Percentiles rank a stretch among this genome's conserved stretches.
Conservation (phyloP, 2,113 vertebrate species). For the Rhinoptilus africanus region DNA sequence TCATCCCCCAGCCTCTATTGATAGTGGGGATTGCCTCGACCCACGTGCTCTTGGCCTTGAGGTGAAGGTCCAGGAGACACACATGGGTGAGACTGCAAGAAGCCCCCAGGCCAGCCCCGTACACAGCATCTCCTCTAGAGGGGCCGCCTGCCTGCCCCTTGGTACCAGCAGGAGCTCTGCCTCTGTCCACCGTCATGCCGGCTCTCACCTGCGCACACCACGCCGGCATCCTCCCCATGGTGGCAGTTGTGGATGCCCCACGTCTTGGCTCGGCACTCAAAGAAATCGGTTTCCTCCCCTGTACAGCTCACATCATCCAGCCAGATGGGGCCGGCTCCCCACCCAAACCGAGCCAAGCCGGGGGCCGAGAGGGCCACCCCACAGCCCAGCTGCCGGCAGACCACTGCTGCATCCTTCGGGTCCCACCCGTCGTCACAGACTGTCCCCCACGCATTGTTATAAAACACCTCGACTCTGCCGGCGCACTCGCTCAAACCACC, state of each 20-base stretch:
- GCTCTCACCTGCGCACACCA: constrained; percentile 18
- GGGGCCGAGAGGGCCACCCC: neutral
- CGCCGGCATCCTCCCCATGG: neutral
- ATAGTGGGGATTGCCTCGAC: neutral
- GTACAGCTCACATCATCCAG: neutral
- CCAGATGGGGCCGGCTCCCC: neutral
- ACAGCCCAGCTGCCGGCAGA: constrained; percentile 30
- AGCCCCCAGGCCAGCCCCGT: too few relatives aligned
- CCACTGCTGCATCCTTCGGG: neutral
- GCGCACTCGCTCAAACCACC: constrained; percentile 14
- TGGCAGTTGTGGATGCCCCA: neutral
- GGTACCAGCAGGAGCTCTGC: neutral
- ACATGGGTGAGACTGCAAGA: neutral
- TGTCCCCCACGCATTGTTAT: constrained; percentile 61
- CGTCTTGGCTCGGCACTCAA: neutral
- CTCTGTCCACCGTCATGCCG: neutral
- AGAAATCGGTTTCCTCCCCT: neutral
- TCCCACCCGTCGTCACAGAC: constrained; percentile 48
- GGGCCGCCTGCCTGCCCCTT: too few relatives aligned
- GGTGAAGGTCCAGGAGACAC: neutral
- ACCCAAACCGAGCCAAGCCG: fast-evolving
- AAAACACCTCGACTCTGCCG: constrained; percentile 68
- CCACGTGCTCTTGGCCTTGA: neutral
- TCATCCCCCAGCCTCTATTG: too few relatives aligned
- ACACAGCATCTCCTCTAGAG: neutral